A percentile compares a stretch with the other conserved stretches of the same genome.
phyloP scores from a whole-genome alignment of 2,113 vertebrate genomes.

The Melospiza melodia region DNA sequence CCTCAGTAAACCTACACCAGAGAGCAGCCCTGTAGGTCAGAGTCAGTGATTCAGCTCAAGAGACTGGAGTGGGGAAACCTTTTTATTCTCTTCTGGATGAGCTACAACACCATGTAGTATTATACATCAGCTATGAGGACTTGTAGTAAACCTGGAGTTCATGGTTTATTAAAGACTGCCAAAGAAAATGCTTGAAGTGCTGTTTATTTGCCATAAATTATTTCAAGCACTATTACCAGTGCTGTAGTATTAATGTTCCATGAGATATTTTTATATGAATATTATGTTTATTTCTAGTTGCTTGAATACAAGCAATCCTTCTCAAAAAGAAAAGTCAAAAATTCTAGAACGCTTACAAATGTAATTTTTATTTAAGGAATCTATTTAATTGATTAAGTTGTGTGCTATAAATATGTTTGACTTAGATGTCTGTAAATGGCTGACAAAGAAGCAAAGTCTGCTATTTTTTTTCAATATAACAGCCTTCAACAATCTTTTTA shows the following conservation, averaged over 20 bases:
- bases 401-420: slow-evolving; percentile 22
- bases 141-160: slow-evolving; percentile 39
- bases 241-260: slow-evolving; percentile 46
- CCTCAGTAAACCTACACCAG: not conserved
- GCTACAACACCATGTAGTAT: not conserved
- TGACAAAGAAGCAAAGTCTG: not conserved
- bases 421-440: not conserved
- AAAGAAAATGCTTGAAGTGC: slow-evolving; percentile 44
- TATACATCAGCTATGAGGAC: not conserved
- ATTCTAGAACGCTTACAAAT: slow-evolving; percentile 45
- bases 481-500: not conserved
- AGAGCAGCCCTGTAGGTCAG: not conserved
- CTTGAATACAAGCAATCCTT: slow-evolving; percentile 33
- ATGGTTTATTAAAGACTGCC: slow-evolving; percentile 64
- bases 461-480: not conserved
- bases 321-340: slow-evolving; percentile 25
- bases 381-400: slow-evolving; percentile 21
- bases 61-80: not conserved
- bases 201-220: slow-evolving; percentile 69
- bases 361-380: slow-evolving; percentile 36
- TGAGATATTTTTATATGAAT: slow-evolving; percentile 47
- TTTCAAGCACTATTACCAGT: slow-evolving; percentile 49
- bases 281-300: slow-evolving; percentile 50
- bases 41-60: not conserved
- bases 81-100: not conserved